Percentiles rank a stretch among this genome's conserved stretches.
Conservation (phyloP, 2,113 vertebrate species). For the Forbesichthys agassizii region DNA sequence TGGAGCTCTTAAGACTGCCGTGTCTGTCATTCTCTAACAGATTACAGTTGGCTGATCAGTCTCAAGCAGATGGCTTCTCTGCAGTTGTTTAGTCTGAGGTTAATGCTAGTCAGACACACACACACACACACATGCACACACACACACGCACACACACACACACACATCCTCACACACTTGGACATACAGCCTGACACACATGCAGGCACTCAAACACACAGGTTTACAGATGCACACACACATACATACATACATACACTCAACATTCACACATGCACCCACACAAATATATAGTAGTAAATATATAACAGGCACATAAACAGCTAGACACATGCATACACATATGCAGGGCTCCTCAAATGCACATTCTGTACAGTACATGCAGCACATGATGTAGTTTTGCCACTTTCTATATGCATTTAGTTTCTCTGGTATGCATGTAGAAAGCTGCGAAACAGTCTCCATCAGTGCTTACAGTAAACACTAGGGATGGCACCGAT, state of each 20-base stretch:
- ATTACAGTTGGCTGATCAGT: constrained; percentile 45
- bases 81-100: constrained; percentile 72
- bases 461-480: too few species aligned
- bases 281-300: not conserved
- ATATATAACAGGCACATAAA: constrained; percentile 4
- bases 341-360: too few species aligned
- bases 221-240: too few species aligned
- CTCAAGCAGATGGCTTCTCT: constrained; percentile 64
- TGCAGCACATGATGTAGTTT: too few species aligned
- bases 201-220: constrained; percentile 22
- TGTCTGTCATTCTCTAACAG: constrained; percentile 56
- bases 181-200: not conserved
- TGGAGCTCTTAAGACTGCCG: not conserved
- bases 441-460: too few species aligned
- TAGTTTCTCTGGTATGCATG: too few species aligned
- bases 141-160: constrained; percentile 10
- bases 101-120: constrained; percentile 63
- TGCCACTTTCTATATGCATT: too few species aligned
- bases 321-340: not conserved
- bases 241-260: constrained; percentile 28
- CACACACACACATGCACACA: constrained; percentile 17
- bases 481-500: too few species aligned
- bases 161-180: not conserved
- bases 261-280: too few species aligned
- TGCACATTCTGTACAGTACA: too few species aligned